A percentile compares a stretch with the other conserved stretches of the same genome.
Evolutionary conservation across 2,113 vertebrate genomes (phyloP).

Genomic region (Phalacrocorax pelagicus): DNA sequence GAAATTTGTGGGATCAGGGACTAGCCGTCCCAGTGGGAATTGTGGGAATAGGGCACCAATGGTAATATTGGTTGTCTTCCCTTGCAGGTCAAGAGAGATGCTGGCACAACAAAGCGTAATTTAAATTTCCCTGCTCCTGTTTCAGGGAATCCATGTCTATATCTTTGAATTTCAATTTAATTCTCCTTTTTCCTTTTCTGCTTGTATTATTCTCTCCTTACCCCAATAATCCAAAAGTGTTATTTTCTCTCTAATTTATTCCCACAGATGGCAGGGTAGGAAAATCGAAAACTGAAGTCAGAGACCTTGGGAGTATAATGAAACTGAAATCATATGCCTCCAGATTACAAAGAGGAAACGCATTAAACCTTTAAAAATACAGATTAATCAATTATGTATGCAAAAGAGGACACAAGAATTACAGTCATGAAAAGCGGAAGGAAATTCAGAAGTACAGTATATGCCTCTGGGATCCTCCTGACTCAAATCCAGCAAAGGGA

Average conservation of each 20-base stretch:
- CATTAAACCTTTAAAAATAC: conserved; percentile 69
- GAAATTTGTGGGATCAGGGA: background rate
- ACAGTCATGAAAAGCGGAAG: conserved; percentile 53
- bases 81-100: background rate
- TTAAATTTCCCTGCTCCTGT: background rate
- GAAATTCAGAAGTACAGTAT: conserved; percentile 67
- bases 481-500: conserved; percentile 62
- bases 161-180: background rate
- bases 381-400: conserved; percentile 75
- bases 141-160: background rate
- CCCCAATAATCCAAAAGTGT: conserved; percentile 34
- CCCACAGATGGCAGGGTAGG: background rate
- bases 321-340: conserved; percentile 42
- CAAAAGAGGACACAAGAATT: conserved; percentile 69
- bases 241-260: conserved; percentile 44
- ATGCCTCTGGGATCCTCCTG: conserved; percentile 66
- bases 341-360: conserved; percentile 54
- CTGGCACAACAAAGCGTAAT: background rate
- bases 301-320: conserved; percentile 55
- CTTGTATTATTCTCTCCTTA: conserved; percentile 19
- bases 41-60: background rate
- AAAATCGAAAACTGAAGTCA: conserved; percentile 48
- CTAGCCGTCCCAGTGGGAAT: background rate
- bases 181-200: conserved; percentile 7
- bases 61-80: background rate